Percentiles rank a stretch among this genome's conserved stretches.
Evolutionary conservation across 1,140 invertebrate genomes (phyloP).

Genomic region (Diabrotica undecimpunctata): DNA sequence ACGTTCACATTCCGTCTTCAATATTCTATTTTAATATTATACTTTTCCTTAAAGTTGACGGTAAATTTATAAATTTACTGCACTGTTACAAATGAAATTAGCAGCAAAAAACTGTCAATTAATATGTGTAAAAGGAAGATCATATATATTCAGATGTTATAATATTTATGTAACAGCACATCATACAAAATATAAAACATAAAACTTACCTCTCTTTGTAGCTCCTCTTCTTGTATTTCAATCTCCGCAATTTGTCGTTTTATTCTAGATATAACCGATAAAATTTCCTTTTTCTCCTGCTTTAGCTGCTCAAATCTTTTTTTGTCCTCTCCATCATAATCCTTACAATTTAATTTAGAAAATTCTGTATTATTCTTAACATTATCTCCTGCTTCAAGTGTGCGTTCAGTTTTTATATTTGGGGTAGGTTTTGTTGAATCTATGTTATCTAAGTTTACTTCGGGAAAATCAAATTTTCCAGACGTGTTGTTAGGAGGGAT

Average conservation of each 20-base stretch:
- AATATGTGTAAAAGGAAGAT: too few relatives aligned
- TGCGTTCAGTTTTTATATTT: too few relatives aligned
- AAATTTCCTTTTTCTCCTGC: constrained; percentile 55
- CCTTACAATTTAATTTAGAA: constrained; percentile 5
- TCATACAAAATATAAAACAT: too few relatives aligned
- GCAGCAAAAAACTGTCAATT: too few relatives aligned
- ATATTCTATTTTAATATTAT: too few relatives aligned
- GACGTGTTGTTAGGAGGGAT: constrained; percentile 25
- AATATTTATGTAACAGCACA: too few relatives aligned
- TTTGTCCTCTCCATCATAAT: constrained; percentile 25
- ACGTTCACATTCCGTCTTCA: too few relatives aligned
- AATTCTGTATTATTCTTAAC: constrained; percentile 8
- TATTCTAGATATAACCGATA: constrained; percentile 58
- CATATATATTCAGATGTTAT: too few relatives aligned
- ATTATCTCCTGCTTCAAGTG: not conserved
- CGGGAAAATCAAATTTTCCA: constrained; percentile 41
- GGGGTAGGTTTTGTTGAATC: too few relatives aligned
- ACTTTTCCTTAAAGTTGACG: too few relatives aligned
- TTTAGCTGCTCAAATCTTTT: constrained; percentile 51
- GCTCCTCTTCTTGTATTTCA: constrained; percentile 78
- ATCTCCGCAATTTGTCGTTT: constrained; percentile 76
- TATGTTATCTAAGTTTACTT: constrained; percentile 20
- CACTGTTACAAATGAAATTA: too few relatives aligned
- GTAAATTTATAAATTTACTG: too few relatives aligned
- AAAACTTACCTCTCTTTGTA: constrained; percentile 68